phyloP scores from a whole-genome alignment of 1,140 invertebrate species.

The Phymorhynchus buccinoides region DNA sequence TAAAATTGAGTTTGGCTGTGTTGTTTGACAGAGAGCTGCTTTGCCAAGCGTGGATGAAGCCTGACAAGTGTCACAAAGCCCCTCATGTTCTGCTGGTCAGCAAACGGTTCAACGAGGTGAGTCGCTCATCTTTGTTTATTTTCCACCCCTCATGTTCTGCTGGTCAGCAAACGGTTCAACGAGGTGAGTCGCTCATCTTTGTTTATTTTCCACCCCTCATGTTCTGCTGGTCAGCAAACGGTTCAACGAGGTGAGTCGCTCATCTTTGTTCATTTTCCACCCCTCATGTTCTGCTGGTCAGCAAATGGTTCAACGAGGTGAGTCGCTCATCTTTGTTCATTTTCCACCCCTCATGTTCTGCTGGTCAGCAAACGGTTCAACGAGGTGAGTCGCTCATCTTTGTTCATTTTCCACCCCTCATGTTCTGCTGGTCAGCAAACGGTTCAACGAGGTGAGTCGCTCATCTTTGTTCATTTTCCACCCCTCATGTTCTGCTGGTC shows the following conservation, averaged over 20 bases:
- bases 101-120: constrained; percentile 89
- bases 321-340: no score
- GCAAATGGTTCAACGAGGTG: no score
- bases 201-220: constrained; percentile 71
- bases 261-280: no score
- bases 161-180: constrained; percentile 94
- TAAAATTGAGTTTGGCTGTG: neutral
- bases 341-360: no score
- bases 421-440: no score
- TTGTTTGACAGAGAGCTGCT: constrained; percentile 85
- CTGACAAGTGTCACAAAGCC: constrained; percentile 86
- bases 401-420: no score
- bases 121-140: neutral
- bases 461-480: no score
- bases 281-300: no score
- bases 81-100: constrained; percentile 93
- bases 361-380: no score
- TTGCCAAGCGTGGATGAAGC: constrained; percentile 93
- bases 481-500: no score
- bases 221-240: constrained; percentile 91
- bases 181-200: constrained; percentile 76
- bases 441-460: no score
- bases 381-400: no score
- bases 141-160: constrained; percentile 86
- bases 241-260: constrained; percentile 91